phyloP scores from a whole-genome alignment of 2,113 vertebrate species.

The Indri indri region DNA sequence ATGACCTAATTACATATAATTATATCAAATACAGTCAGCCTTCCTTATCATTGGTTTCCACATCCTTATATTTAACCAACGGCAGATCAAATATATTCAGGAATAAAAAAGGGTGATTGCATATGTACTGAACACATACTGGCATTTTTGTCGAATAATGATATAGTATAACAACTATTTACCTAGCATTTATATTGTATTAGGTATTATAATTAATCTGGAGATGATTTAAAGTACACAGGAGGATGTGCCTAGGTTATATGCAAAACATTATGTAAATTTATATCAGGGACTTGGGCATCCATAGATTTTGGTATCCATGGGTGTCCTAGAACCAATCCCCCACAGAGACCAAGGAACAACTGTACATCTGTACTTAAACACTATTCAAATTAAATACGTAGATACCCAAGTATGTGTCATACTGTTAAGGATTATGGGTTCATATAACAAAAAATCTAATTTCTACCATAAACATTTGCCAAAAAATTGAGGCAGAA shows the following conservation, averaged over 20 bases:
- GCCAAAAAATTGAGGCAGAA: background rate
- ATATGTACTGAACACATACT: background rate
- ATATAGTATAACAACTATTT: background rate
- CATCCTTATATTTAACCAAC: background rate
- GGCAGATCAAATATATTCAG: background rate
- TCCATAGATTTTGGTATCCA: background rate
- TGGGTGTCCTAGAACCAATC: background rate
- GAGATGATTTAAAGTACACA: background rate
- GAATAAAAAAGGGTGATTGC: background rate
- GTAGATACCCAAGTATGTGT: background rate
- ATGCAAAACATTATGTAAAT: background rate
- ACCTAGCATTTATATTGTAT: background rate
- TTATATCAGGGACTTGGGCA: background rate
- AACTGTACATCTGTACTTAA: background rate
- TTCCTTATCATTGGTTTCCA: background rate
- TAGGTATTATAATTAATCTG: background rate
- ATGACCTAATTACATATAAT: constrained; percentile 26
- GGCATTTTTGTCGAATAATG: background rate
- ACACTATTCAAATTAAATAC: constrained; percentile 17
- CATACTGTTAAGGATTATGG: background rate
- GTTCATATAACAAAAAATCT: background rate
- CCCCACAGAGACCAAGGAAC: background rate
- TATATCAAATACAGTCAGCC: background rate
- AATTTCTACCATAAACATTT: constrained; percentile 24
- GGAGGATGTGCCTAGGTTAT: background rate